Percentiles rank a stretch among this genome's conserved stretches.
Evolutionary conservation across 2,888 invertebrate genomes (phyloP).

Genomic region (Chrysolina americana): DNA sequence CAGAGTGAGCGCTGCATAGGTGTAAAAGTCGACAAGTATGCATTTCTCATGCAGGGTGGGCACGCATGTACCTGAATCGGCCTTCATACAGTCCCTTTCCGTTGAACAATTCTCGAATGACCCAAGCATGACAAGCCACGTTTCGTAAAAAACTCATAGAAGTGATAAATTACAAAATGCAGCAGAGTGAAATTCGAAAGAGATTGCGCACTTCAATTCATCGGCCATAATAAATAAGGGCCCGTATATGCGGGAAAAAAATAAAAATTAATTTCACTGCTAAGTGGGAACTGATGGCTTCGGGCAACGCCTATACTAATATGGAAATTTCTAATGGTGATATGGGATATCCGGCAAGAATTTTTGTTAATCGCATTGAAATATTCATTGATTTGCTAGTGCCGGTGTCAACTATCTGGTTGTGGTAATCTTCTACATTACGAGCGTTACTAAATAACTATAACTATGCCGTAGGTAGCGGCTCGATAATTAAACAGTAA

Average conservation of each 20-base stretch:
- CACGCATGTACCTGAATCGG: background rate
- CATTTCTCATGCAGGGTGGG: too few relatives aligned
- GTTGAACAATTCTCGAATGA: background rate
- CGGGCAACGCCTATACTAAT: conserved; percentile 10
- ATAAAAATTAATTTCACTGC: conserved; percentile 18
- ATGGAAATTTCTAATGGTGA: conserved; percentile 20
- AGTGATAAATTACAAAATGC: conserved; percentile 1
- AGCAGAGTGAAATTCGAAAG: conserved; percentile 9
- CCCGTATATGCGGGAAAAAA: conserved; percentile 23
- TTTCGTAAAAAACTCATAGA: background rate
- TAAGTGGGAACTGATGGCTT: conserved; percentile 12
- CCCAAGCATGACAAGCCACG: background rate
- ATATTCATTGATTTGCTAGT: conserved; percentile 16
- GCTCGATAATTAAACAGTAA: conserved; percentile 12
- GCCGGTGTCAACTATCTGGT: conserved; percentile 10
- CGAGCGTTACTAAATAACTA: conserved; percentile 5
- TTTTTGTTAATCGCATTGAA: conserved; percentile 16
- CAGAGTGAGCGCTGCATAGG: too few relatives aligned
- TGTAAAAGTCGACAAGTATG: too few relatives aligned
- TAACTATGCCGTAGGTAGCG: conserved; percentile 1
- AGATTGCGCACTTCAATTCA: conserved; percentile 12
- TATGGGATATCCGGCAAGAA: conserved; percentile 20
- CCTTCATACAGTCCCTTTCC: too few relatives aligned
- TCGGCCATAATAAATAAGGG: conserved; percentile 15
- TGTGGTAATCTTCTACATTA: conserved; percentile 12